These are phyloP conservation scores for Nemoura dubitans DNA, from an alignment of 2,888 invertebrate genomes.

Conservation along the genomic window DNA sequence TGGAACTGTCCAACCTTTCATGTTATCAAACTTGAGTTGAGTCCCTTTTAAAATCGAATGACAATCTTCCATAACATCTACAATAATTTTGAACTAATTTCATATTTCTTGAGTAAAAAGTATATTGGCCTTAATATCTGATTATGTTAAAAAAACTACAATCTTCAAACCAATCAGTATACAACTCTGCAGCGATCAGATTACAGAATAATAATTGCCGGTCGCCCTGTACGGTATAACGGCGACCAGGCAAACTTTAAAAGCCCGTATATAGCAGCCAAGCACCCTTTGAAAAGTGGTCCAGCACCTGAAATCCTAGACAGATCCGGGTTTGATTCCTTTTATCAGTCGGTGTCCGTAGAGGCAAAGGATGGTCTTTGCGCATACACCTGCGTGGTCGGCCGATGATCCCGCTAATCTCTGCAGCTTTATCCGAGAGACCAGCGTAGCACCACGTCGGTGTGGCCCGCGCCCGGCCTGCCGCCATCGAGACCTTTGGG, in stretches of 20 bases:
- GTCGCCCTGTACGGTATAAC: background rate
- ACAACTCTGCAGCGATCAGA: too few species aligned
- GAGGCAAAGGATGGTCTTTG: background rate
- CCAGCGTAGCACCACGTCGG: background rate
- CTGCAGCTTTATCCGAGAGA: background rate
- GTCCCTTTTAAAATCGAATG: background rate
- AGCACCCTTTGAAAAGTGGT: slow-evolving; percentile 3
- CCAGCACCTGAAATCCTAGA: background rate
- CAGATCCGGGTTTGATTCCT: slow-evolving; percentile 12
- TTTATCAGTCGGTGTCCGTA: background rate
- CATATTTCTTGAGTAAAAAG: background rate
- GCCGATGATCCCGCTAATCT: slow-evolving; percentile 30
- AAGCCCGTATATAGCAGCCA: background rate
- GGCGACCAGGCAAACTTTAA: background rate
- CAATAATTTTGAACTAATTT: background rate
- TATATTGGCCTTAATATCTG: too few species aligned
- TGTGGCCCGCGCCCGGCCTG: background rate
- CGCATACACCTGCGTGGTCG: background rate
- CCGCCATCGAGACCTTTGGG: background rate
- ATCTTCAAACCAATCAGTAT: too few species aligned
- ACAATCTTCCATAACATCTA: background rate
- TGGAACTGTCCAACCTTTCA: background rate
- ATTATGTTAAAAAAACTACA: too few species aligned
- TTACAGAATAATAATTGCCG: too few species aligned
- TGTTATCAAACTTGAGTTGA: background rate